Base-by-base conservation (phyloP, 1,140 invertebrate genomes). In the Lerema accius region DNA sequence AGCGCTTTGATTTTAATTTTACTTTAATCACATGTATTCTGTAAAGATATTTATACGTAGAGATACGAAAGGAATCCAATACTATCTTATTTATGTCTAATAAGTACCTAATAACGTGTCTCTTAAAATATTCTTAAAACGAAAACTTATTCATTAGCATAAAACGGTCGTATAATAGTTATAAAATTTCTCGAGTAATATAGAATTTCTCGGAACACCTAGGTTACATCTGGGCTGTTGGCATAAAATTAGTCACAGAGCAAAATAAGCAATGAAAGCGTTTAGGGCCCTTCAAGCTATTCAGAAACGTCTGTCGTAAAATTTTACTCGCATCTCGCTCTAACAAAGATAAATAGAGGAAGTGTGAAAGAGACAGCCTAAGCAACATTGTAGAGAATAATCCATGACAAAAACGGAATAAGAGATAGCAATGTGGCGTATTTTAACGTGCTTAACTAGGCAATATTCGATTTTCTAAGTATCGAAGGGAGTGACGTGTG, bases 211-310 rank as follows among this genome's bases (percentile, higher is more conserved):
- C 61, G 49, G 80, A 86, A 86, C 71, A 70, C 71, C 67, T 73
- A 75, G 66, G 63, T 67, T 71, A 69, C 70, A 71, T 74, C 63
- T 69, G 65, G 61, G 23, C 65, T 68, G 73, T 75, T 76, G 67
- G 80, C 73, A 80, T 86, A 86, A 88, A 88, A 88, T 88, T 86
- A 84, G 85, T 88, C 78, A 78, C 77, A 83, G 68, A 43, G 69
- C 82, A 85, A 86, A 85, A 87, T 85, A 85, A 86, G 82, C 84
- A 83, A 87, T 86, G 80, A 78, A 86, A 81, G 51, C 73, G 72
- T 75, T 86, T 77, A 71, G 75, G 81, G 67, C 75, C 80, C 75
- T 78, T 71, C 45, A 62, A 79, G 76, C 80, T 80, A 79, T 84
- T 76, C 80, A 70, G 63, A 61, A 73, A 67, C 64, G 59, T 63